Base-by-base conservation (phyloP, 2,113 vertebrate species). In the Centropus bengalensis region DNA sequence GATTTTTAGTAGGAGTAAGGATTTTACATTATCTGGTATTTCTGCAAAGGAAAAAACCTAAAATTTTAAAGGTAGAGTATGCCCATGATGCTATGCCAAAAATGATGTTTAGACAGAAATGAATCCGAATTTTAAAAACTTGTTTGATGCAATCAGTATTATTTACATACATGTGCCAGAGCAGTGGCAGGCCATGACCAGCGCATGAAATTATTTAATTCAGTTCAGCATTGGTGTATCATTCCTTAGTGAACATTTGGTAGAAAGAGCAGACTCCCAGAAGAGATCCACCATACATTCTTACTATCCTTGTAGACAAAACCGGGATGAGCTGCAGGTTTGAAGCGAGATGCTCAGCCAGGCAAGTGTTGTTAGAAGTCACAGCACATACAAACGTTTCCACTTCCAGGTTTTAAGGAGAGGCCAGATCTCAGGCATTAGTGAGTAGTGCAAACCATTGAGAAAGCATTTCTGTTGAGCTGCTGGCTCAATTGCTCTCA, bases 401-500 rank as follows among this genome's bases (percentile, higher is more conserved):
- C 22, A 9, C 47, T 32, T 33, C 38, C 73, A 78, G 73, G 33
- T 42, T 66, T 5, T 10, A 44, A 64, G 38, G 21, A 21, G 19
- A 16, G 27, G 45, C 44, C 52, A 66, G 42, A 10, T 21, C 12
- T 19, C 1, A 6, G 55, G 18, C 1, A 5, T 8, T 30, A 19
- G 19, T 1, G 3, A 67, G 45, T 4, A 8, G 24, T 36, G 26
- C 30, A 42, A n/a, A 49, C 28, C 45, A 67, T 30, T 0, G 5
- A 74, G 75, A 0, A 1, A 47, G 59, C 40, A 40, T 12, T 68
- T 49, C 49, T 69, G 45, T n/a, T 1, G 4, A 47, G 32, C 44
- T 32, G 15, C 51, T 2, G 2, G 18, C 66, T 33, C 17, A 1
- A 9, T 0, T 3, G 28, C 10, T 26, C 51, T 64, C 3, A 2